Base-by-base conservation (phyloP, 1,140 invertebrate species). In the Drosophila sp. region DNA sequence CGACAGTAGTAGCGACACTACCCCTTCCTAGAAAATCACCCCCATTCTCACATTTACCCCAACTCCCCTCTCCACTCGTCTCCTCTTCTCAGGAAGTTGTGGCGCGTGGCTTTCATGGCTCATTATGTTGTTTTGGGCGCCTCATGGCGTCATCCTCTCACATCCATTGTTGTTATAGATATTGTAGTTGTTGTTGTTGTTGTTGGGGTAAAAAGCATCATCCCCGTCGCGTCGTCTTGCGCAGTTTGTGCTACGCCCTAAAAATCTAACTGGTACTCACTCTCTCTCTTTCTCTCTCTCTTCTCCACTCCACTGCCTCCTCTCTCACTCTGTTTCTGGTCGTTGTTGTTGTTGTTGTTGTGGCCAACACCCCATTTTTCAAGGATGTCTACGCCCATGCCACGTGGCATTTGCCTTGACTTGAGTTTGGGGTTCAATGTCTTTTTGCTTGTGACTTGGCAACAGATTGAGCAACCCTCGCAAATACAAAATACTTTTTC, bases 331-430 rank as follows among this genome's bases (percentile, higher is more conserved):
- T 46, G 16, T 41, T 7, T 7, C 34, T 50, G 46, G 13, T 67
- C 45, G 32, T 27, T 27, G 2, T 27, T 27, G 2, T 27, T 27
- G 2, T 27, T 27, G 2, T 27, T 27, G 25, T 7, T 25, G 53
- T 43, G 79, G 62, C 64, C 67, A 86, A 80, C 73, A 80, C 73
- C 81, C 77, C 69, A 46, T 46, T 59, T 56, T 77, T 84, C 81
- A 84, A 84, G 81, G 81, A 84, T 84, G 81, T 84, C 81, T 84
- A 78, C 67, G 69, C 73, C 62, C 67, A 65, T 75, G 76, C 81
- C 78, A 80, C 81, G 80, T 80, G 80, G 58, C 81, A 72, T 56
- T 41, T 43, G 38, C 16, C 50, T 53, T 36, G 29, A 36, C 50
- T 53, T 16, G 46, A 3, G 46, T 50, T 51, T 51, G 14, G 75